A percentile compares a stretch with the other conserved stretches of the same genome.
Conservation (phyloP, 2,888 invertebrate species). For the Gibbula magus region DNA sequence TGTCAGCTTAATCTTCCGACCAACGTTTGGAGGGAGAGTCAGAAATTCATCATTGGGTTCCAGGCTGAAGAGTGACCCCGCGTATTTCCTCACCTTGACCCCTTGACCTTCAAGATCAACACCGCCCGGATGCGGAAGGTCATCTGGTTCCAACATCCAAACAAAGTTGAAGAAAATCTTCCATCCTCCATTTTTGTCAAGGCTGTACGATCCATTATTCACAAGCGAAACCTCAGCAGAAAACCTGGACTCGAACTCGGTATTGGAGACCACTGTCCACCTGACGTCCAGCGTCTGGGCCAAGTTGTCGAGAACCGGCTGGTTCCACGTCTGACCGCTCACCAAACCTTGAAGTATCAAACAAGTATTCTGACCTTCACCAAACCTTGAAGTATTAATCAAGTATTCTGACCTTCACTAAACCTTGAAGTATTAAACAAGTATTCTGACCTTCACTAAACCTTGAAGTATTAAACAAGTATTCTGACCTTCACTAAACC, state of each 20-base stretch:
- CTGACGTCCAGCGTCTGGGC: background rate
- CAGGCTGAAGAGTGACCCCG: constrained; percentile 54
- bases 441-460: background rate
- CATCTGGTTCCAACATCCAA: constrained; percentile 39
- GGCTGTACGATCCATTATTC: constrained; percentile 39
- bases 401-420: too few relatives aligned
- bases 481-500: too few relatives aligned
- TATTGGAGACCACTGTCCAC: background rate
- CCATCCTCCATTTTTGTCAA: constrained; percentile 53
- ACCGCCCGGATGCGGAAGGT: constrained; percentile 40
- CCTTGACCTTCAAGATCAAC: constrained; percentile 42
- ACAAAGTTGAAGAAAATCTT: constrained; percentile 53
- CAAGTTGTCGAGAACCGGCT: background rate
- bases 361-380: too few relatives aligned
- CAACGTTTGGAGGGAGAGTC: constrained; percentile 34
- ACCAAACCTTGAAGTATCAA: background rate
- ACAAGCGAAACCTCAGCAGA: constrained; percentile 28
- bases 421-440: too few relatives aligned
- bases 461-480: background rate
- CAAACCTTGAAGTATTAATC: too few relatives aligned
- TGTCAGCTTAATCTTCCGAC: constrained; percentile 37
- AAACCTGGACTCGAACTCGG: background rate
- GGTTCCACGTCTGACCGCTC: background rate
- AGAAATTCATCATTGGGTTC: constrained; percentile 40
- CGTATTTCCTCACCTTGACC: constrained; percentile 48